A percentile compares a stretch with the other conserved stretches of the same genome.
Conservation (phyloP, 2,888 invertebrate species). For the Spialia ferax region DNA sequence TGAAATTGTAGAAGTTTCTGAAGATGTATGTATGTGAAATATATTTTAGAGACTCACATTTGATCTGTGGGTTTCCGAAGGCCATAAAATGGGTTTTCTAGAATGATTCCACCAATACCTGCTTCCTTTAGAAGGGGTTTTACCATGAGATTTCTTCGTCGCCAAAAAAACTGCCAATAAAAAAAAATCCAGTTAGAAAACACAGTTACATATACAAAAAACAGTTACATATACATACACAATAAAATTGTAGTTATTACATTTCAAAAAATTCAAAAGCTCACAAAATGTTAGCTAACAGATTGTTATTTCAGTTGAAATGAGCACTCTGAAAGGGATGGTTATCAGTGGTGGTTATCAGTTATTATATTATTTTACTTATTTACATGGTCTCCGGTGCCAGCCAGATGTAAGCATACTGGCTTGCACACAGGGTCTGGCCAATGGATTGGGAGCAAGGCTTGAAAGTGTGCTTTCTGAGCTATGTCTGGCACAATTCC, state of each 20-base stretch:
- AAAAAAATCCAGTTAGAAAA: not conserved
- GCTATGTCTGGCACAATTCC: conserved; percentile 95
- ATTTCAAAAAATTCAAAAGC: no score
- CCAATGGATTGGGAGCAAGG: conserved; percentile 94
- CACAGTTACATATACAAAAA: no score
- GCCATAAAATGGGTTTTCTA: conserved; percentile 99
- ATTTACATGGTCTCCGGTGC: conserved; percentile 98
- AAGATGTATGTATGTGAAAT: not conserved
- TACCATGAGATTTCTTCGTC: conserved; percentile 95
- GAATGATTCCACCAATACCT: conserved; percentile 96
- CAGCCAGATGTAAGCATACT: conserved; percentile 97
- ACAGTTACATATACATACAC: no score
- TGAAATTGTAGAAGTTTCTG: not conserved
- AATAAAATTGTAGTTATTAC: no score
- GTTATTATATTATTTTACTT: conserved; percentile 2
- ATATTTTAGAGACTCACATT: conserved; percentile 85
- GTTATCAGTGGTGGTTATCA: not conserved
- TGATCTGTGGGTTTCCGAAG: conserved; percentile 95
- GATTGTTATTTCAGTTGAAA: not conserved
- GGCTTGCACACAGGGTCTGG: conserved; percentile 89
- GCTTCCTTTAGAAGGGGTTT: conserved; percentile 95
- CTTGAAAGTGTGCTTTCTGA: conserved; percentile 93
- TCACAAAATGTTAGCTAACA: not conserved
- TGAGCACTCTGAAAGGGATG: not conserved
- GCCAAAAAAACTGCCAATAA: conserved; percentile 93